Evolutionary conservation across 2,797 vertebrate species (phyloP).

Genomic region (Rhadinocentrus ornatus): DNA sequence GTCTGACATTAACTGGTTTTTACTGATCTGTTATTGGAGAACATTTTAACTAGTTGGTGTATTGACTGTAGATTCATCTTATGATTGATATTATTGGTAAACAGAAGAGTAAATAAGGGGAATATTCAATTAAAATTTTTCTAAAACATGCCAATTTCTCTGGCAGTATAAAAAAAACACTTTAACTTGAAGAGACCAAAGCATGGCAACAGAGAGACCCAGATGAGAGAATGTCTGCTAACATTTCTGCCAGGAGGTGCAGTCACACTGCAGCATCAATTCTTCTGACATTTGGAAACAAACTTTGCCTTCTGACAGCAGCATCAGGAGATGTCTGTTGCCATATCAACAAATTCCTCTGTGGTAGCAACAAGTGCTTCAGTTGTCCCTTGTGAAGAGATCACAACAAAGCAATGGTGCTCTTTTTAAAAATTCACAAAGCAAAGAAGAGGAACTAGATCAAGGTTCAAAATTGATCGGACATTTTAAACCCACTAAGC

Average conservation of each 20-base stretch:
- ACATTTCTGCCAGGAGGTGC: conserved; percentile 51
- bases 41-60: background rate
- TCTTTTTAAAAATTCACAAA: conserved; percentile 63
- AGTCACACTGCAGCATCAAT: conserved; percentile 58
- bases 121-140: no score
- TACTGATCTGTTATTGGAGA: conserved; percentile 15
- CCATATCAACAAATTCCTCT: conserved; percentile 74
- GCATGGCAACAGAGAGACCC: conserved; percentile 27
- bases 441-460: conserved; percentile 36
- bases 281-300: conserved; percentile 74
- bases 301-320: conserved; percentile 67
- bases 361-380: conserved; percentile 70
- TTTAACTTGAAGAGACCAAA: background rate
- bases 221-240: conserved; percentile 34
- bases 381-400: conserved; percentile 58
- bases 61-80: background rate
- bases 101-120: background rate
- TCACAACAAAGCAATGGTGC: conserved; percentile 50
- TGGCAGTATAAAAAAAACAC: background rate
- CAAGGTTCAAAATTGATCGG: conserved; percentile 4
- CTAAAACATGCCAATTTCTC: conserved; percentile 4
- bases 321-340: conserved; percentile 70
- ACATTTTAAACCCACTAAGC: conserved; percentile 18
- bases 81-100: conserved; percentile 3
- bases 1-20: conserved; percentile 9